Evolutionary conservation across 2,113 vertebrate genomes (phyloP).

Genomic region (Morphnarchus princeps): DNA sequence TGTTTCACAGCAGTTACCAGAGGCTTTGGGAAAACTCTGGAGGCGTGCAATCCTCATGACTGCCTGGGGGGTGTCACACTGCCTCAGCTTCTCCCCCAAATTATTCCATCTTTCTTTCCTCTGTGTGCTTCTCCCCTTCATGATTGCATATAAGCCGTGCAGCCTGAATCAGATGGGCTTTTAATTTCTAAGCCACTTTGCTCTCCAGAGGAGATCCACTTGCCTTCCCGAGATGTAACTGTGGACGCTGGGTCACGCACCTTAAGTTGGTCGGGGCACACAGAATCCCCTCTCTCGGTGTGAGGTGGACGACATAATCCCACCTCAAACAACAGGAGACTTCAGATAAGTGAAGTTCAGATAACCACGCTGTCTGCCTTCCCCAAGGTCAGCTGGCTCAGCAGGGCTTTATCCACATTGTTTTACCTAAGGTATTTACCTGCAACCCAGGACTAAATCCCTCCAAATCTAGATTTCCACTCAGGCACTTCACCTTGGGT

Average conservation of each 20-base stretch:
- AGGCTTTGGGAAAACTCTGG: not conserved
- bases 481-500: not conserved
- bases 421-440: slow-evolving; percentile 2
- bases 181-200: not conserved
- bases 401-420: not conserved
- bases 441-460: not conserved
- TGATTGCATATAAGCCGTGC: not conserved
- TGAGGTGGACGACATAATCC: not conserved
- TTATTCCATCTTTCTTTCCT: not conserved
- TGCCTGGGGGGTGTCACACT: not conserved
- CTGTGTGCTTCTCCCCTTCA: not conserved
- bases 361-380: not conserved
- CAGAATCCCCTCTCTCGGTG: not conserved
- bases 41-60: not conserved
- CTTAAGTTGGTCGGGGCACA: not conserved
- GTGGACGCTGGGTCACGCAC: not conserved
- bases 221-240: not conserved
- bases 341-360: slow-evolving; percentile 36
- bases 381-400: slow-evolving; percentile 38
- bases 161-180: not conserved
- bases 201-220: not conserved
- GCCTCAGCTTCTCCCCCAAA: not conserved
- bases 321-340: slow-evolving; percentile 28
- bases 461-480: not conserved
- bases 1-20: not conserved